Percentiles rank a stretch among this genome's conserved stretches.
phyloP scores from a whole-genome alignment of 2,113 vertebrate species.

The Mixornis gularis region DNA sequence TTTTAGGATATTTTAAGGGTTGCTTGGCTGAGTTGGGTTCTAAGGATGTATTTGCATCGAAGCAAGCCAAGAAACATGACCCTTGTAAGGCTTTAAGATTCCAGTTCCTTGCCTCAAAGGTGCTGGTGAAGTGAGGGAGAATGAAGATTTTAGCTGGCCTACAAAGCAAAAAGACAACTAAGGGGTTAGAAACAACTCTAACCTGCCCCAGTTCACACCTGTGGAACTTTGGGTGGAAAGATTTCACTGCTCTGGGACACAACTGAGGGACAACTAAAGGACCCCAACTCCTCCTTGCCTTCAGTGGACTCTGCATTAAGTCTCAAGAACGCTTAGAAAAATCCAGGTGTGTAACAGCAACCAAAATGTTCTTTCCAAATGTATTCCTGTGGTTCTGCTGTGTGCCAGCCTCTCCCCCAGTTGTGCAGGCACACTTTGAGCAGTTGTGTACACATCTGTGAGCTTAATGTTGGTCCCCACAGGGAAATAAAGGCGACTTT shows the following conservation, averaged over 20 bases:
- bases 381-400: neutral
- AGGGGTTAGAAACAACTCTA: neutral
- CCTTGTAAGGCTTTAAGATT: neutral
- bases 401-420: neutral
- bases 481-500: neutral
- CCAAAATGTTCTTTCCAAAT: neutral
- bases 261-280: neutral
- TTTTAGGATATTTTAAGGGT: neutral
- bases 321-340: neutral
- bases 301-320: neutral
- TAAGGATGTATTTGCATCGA: neutral
- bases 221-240: neutral
- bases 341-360: too few relatives aligned
- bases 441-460: neutral
- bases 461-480: neutral
- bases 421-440: neutral
- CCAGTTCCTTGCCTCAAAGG: neutral
- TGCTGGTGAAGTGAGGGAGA: neutral
- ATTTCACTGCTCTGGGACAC: neutral
- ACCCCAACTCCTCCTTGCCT: neutral
- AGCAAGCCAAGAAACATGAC: neutral
- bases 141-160: neutral
- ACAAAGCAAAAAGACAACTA: neutral
- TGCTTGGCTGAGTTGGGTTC: neutral
- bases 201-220: neutral